phyloP scores from a whole-genome alignment of 2,888 invertebrate genomes.

The Pristionchus entomophagus region DNA sequence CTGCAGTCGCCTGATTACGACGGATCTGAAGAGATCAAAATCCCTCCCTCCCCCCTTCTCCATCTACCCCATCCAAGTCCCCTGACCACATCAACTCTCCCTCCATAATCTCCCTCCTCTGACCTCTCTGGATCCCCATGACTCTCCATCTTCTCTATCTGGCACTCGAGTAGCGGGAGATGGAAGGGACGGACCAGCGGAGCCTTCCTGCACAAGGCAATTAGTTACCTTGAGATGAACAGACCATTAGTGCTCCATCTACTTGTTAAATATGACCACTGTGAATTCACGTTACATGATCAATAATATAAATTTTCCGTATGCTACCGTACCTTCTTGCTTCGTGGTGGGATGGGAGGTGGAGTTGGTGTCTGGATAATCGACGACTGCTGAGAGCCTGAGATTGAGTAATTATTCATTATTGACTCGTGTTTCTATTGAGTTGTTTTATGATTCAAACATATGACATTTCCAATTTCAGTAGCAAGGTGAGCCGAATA shows the following conservation, averaged over 20 bases:
- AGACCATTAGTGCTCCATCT: background rate
- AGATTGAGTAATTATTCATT: too few relatives aligned
- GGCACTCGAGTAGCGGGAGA: constrained; percentile 11
- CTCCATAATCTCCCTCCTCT: background rate
- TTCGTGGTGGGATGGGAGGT: constrained; percentile 63
- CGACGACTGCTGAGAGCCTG: constrained; percentile 16
- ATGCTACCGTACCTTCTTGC: constrained; percentile 50
- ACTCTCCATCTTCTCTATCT: constrained; percentile 45
- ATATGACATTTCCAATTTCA: too few relatives aligned
- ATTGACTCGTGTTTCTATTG: too few relatives aligned
- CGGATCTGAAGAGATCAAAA: constrained; percentile 80
- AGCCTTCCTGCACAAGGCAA: background rate
- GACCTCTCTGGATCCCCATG: constrained; percentile 46
- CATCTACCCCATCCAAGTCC: too few relatives aligned
- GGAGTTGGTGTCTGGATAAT: constrained; percentile 51
- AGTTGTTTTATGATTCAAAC: too few relatives aligned
- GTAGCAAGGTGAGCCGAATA: too few relatives aligned
- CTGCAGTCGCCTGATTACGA: constrained; percentile 95
- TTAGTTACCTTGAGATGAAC: background rate
- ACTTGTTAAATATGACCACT: background rate
- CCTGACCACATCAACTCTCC: background rate
- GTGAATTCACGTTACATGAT: background rate
- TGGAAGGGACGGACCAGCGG: constrained; percentile 17
- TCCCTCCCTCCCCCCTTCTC: too few relatives aligned
- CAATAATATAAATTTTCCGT: too few relatives aligned